Conservation (phyloP, 2,797 vertebrate species). For the Gastrophryne carolinensis region DNA sequence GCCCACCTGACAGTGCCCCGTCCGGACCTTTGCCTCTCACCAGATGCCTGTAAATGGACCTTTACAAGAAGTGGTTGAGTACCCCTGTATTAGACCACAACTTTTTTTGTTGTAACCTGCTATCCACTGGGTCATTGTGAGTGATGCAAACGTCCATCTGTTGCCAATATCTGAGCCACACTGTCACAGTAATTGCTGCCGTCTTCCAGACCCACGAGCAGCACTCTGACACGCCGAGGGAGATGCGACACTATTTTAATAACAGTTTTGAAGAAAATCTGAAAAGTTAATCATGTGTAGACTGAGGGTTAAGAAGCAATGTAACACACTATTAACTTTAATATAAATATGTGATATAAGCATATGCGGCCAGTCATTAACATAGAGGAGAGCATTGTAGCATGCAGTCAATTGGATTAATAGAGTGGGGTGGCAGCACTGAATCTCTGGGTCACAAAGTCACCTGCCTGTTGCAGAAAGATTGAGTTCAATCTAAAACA, state of each 20-base stretch:
- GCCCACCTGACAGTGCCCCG: too few relatives aligned
- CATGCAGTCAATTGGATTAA: slow-evolving; percentile 64
- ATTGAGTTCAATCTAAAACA: slow-evolving; percentile 57
- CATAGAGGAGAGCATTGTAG: slow-evolving; percentile 86
- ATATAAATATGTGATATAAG: slow-evolving; percentile 99
- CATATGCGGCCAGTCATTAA: slow-evolving; percentile 98
- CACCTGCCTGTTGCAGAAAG: slow-evolving; percentile 59
- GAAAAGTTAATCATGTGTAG: slow-evolving; percentile 99
- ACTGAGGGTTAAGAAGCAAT: slow-evolving; percentile 99
- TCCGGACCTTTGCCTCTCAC: too few relatives aligned
- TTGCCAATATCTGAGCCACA: slow-evolving; percentile 6
- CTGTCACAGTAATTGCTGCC: slow-evolving; percentile 64
- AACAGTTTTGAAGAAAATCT: slow-evolving; percentile 96
- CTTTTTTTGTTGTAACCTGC: slow-evolving; percentile 44
- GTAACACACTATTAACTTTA: slow-evolving; percentile 99
- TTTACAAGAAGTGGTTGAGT: too few relatives aligned
- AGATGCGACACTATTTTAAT: slow-evolving; percentile 95
- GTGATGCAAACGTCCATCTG: background rate
- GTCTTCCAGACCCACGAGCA: slow-evolving; percentile 79
- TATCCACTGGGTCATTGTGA: background rate
- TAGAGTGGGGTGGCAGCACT: slow-evolving; percentile 58
- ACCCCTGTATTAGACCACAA: too few relatives aligned
- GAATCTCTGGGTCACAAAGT: slow-evolving; percentile 63
- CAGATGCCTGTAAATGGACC: too few relatives aligned
- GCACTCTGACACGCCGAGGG: slow-evolving; percentile 91